Base-by-base conservation (phyloP, 2,888 invertebrate genomes). In the Parnassius apollo region DNA sequence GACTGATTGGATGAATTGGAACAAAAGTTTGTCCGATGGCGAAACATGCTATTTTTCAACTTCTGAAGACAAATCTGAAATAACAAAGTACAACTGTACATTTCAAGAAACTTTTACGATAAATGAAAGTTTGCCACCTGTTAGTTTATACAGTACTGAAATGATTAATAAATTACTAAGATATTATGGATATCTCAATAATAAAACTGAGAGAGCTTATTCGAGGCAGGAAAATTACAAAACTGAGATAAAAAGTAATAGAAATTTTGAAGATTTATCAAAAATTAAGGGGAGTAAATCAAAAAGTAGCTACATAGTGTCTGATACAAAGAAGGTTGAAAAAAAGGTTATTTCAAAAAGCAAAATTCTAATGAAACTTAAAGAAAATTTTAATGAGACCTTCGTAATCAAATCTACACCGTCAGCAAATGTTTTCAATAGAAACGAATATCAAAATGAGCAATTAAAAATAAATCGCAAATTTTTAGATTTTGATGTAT, bases 1-100 rank as follows among this genome's bases (percentile, higher is more conserved):
- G 1, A 94, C 93, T 42, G 92, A 93, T 65, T 96, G 96, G 96
- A 93, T 96, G 87, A 91, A 81, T 72, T 88, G 85, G 79, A 91
- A 91, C 72, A 86, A 85, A 70, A 88, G 81, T 64, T 73, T 83
- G 58, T 80, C 82, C 42, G 81, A 76, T 62, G 81, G 77, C 11
- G 91, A 91, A 75, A 84, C 85, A 45, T 91, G 91, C 71, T 91
- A 91, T 70, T 91, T 86, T 71, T 88, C 91, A 25, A 85, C 89
- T 11, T 76, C 85, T 46, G 90, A 91, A 69, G 80, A 83, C 18
- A 91, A 88, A 77, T 67, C 84, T 51, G 91, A 91, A 70, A 82
- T 91, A 70, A 82, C 78, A 4, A 90, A 88, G 76, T 91, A 89
- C 69, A 91, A 91, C 68, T 91, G 91, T 69, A 89, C 91, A 60